These are phyloP conservation scores for Cephus sareptanus DNA, from an alignment of 2,888 invertebrate species.

Conservation along the genomic window DNA sequence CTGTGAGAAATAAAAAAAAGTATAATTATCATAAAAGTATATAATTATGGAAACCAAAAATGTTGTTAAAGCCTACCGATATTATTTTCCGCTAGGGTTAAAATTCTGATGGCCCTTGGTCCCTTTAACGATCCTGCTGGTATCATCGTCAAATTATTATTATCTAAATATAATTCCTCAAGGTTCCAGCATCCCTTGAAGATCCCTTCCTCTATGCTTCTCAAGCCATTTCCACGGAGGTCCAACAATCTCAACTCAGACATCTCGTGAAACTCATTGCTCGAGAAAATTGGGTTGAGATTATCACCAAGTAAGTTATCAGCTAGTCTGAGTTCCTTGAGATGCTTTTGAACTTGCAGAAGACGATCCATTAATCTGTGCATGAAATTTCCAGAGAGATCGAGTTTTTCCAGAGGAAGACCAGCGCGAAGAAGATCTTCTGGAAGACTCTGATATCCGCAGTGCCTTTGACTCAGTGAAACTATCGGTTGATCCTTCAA, in stretches of 20 bases:
- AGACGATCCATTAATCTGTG: constrained; percentile 82
- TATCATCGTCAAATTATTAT: constrained; percentile 80
- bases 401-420: constrained; percentile 79
- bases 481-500: constrained; percentile 85
- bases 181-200: constrained; percentile 84
- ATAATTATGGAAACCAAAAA: neutral
- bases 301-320: constrained; percentile 91
- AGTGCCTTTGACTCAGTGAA: constrained; percentile 81
- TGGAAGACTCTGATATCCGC: constrained; percentile 85
- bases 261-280: constrained; percentile 84
- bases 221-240: constrained; percentile 83
- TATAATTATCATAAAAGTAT: constrained; percentile 9
- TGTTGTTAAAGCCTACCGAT: constrained; percentile 74
- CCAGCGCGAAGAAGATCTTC: constrained; percentile 63
- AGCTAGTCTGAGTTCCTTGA: constrained; percentile 78
- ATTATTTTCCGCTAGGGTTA: constrained; percentile 82
- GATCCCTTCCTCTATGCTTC: constrained; percentile 87
- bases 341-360: constrained; percentile 73
- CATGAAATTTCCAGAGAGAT: constrained; percentile 86
- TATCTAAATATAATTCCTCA: constrained; percentile 83
- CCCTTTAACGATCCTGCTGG: constrained; percentile 86
- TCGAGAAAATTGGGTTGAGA: constrained; percentile 90
- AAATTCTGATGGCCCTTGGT: constrained; percentile 77
- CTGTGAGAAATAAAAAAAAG: constrained; percentile 67
- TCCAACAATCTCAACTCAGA: constrained; percentile 79